Base-by-base conservation (phyloP, 2,113 vertebrate genomes). In the Cercocebus atys region DNA sequence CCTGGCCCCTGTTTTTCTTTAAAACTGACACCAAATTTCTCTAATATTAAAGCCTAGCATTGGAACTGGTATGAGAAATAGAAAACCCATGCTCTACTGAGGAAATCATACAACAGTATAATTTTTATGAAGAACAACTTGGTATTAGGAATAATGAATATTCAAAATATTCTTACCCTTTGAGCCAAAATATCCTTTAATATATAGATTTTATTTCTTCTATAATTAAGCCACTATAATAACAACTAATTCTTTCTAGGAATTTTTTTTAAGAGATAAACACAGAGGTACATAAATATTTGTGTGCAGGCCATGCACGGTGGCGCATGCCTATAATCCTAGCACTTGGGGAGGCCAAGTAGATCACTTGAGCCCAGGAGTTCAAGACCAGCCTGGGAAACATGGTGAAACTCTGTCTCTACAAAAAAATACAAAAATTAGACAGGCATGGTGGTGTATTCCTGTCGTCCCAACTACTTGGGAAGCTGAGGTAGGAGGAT, bases 81-180 rank as follows among this genome's bases (percentile, higher is more conserved):
- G 47, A 86, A 78, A 83, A 59, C 4, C 16, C 32, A n/a, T 38
- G 5, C 16, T 76, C 11, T 66, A 12, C 22, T 79, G 25, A 57
- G 12, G 20, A 18, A 95, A 83, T 78, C n/a, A 43, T 25, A 23
- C 40, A 84, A 68, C 30, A 64, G 47, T 61, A 82, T 30, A 76
- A 66, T 79, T 83, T 78, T 90, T 64, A 91, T 78, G 11, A 86
- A 80, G 35, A 86, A 3, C 6, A 76, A 78, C 14, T 30, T 95
- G 13, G 30, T 72, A 78, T 59, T 12, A 72, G 30, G 35, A 40
- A 55, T 83, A 43, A 86, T 73, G 35, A 11, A 4, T n/a, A 32
- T 90, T 93, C 23, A 57, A 64, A 80, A 88, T 61, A 70, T 93
- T 87, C 40, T 93, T 45, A 70, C 1, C 22, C 59, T 97, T 86